These are phyloP conservation scores for Tromatobia lineatoria DNA, from an alignment of 2,888 invertebrate species.

Conservation along the genomic window DNA sequence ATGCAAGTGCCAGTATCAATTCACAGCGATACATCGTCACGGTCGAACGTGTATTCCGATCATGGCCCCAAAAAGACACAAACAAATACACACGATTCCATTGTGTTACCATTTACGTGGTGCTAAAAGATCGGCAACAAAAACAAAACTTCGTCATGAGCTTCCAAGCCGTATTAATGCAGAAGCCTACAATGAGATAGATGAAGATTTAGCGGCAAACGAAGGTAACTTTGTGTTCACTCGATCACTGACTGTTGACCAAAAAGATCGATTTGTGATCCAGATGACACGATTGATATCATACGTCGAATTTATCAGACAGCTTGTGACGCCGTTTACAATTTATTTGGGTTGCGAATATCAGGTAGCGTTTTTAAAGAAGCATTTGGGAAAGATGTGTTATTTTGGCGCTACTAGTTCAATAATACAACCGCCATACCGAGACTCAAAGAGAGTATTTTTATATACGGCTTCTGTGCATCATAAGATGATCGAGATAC, in stretches of 20 bases:
- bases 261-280: background rate
- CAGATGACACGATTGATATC: conserved; percentile 6
- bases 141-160: too few species aligned
- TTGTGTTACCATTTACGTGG: background rate
- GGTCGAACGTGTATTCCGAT: background rate
- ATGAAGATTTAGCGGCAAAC: background rate
- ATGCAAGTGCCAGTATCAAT: too few species aligned
- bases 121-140: background rate
- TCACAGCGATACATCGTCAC: background rate
- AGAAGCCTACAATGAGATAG: background rate
- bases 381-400: background rate
- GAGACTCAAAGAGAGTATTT: conserved; percentile 4
- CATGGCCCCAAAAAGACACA: background rate
- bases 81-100: background rate
- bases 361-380: background rate
- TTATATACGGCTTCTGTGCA: conserved; percentile 4
- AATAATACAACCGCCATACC: background rate
- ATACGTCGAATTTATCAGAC: background rate
- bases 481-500: background rate
- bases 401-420: background rate
- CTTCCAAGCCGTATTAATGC: background rate
- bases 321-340: background rate
- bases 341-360: background rate
- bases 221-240: background rate
- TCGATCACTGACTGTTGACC: background rate